Base-by-base conservation (phyloP, 2,888 invertebrate species). In the Junonia oenone region DNA sequence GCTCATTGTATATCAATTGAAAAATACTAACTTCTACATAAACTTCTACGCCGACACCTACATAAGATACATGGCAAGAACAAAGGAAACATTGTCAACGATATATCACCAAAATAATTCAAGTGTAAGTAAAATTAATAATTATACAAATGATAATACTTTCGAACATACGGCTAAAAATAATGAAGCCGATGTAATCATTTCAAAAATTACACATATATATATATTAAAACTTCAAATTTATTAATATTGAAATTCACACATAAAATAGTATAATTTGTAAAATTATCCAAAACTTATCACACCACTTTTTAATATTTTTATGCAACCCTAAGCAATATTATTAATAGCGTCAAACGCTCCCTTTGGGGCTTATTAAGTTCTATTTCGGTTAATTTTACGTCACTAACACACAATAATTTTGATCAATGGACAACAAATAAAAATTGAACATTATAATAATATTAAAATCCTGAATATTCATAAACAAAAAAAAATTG, bases 281-380 rank as follows among this genome's bases (percentile, higher is more conserved):
- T 90, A 90, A 90, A 90, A 90, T 88, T 87, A 89, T 90, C 90
- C 85, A 90, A 90, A 90, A 90, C 87, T 84, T 90, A 90, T 90
- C 89, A 90, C 88, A 88, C 87, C 88, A 88, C 87, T 78, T 85
- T 85, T 86, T 80, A 77, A 82, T 80, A 79, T 75, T 82, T 86
- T 88, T 85, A 85, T 88, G 89, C 87, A 89, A 86, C 81, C 85
- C 87, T 88, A 90, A 89, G 89, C 88, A 83, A 81, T 83, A 85
- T 83, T 81, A 56, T 83, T 83, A 83, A 78, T 83, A 86, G 89
- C 90, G 90, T 90, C 80, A 89, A 81, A 89, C 90, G 89, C 89
- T 87, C 88, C 88, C 88, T 81, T 85, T 86, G 88, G 89, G 89
- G 87, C 88, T 83, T 62, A 80, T 79, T 83, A 83, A 81, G 73